A percentile compares a stretch with the other conserved stretches of the same genome.
Evolutionary conservation across 2,113 vertebrate species (phyloP).

Genomic region (Mesitornis unicolor): DNA sequence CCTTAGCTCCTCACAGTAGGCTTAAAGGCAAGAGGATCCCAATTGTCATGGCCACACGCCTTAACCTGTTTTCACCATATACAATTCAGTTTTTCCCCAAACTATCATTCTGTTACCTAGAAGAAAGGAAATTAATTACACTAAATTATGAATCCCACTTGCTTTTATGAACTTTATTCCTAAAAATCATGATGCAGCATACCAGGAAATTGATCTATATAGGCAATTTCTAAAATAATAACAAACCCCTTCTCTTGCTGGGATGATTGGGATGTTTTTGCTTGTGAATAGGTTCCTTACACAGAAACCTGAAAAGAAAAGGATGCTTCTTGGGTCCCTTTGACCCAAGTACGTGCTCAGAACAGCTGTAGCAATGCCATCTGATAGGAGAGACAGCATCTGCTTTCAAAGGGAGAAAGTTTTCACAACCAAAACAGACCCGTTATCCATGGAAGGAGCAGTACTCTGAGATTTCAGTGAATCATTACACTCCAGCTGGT

Average conservation of each 20-base stretch:
- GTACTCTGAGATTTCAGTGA: constrained; percentile 6
- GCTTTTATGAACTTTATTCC: background rate
- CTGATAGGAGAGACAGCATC: background rate
- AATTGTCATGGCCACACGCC: background rate
- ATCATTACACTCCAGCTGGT: constrained; percentile 39
- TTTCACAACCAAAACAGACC: background rate
- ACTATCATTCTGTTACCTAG: background rate
- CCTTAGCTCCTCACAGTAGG: background rate
- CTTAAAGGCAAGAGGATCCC: background rate
- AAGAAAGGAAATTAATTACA: background rate
- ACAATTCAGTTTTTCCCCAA: background rate
- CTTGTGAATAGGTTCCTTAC: background rate
- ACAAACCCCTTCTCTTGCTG: background rate
- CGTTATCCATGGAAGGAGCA: constrained; percentile 10
- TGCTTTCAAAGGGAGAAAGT: background rate
- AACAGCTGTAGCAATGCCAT: background rate
- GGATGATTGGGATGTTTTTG: background rate
- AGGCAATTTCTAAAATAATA: background rate
- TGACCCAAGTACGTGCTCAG: background rate
- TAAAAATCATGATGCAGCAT: background rate
- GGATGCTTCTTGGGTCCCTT: background rate
- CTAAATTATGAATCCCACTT: background rate
- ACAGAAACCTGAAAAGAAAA: background rate
- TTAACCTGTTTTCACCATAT: background rate
- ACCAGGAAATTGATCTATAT: background rate